Evolutionary conservation across 2,797 vertebrate genomes (phyloP).

Genomic region (Eurystomus glaucurus): DNA sequence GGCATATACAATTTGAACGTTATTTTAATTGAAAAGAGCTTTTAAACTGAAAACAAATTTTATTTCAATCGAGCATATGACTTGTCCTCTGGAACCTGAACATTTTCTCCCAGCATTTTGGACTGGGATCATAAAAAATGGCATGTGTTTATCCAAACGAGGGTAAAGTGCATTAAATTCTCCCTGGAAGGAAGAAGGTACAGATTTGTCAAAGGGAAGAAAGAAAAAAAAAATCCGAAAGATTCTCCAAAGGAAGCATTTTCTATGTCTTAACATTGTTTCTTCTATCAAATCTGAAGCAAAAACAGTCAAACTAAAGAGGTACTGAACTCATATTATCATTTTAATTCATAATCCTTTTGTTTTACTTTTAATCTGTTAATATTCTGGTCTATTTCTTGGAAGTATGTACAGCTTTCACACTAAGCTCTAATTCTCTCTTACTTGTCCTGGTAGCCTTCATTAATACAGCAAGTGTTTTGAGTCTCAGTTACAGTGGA

Average conservation of each 20-base stretch:
- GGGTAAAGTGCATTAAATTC: not conserved
- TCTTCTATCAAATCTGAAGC: not conserved
- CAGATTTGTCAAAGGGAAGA: not conserved
- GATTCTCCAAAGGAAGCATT: not conserved
- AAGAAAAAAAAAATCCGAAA: not conserved
- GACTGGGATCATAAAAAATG: not conserved
- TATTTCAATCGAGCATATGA: not conserved
- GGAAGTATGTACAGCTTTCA: not conserved
- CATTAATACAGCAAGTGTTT: not conserved
- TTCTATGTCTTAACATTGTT: not conserved
- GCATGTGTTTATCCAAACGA: not conserved
- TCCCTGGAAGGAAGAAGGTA: not conserved
- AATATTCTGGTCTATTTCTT: not conserved
- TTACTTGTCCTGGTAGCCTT: not conserved
- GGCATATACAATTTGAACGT: not conserved
- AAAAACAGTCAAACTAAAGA: not conserved
- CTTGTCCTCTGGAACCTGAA: not conserved
- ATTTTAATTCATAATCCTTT: not conserved
- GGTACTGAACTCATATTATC: not conserved
- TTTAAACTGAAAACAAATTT: not conserved
- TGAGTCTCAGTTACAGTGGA: not conserved
- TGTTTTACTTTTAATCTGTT: not conserved
- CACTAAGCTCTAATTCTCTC: not conserved
- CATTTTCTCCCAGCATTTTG: not conserved
- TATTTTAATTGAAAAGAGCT: not conserved